These are phyloP conservation scores for Belgica antarctica DNA, from an alignment of 2,888 invertebrate species.

Conservation along the genomic window DNA sequence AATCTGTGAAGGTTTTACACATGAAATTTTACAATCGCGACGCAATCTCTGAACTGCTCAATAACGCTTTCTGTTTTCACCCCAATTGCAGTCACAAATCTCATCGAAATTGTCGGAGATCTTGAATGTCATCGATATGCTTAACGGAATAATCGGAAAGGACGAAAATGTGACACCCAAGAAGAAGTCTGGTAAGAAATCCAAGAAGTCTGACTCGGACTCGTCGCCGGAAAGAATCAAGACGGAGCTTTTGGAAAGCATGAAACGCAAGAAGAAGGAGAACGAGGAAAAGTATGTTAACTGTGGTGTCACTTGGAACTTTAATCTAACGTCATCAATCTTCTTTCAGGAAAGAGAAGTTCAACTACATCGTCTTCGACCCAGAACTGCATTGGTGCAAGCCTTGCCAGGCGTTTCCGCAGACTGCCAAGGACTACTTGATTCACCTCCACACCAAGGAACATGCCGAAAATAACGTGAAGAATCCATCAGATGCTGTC, in stretches of 20 bases:
- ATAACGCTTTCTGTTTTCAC: neutral
- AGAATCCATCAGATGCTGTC: conserved; percentile 48
- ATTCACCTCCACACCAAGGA: conserved; percentile 77
- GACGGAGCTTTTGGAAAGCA: conserved; percentile 53
- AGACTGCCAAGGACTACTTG: conserved; percentile 80
- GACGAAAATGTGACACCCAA: conserved; percentile 51
- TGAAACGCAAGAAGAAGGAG: conserved; percentile 48
- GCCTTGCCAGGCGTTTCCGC: conserved; percentile 80
- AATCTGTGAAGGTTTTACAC: conserved; percentile 44
- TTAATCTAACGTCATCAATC: neutral
- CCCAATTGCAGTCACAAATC: conserved; percentile 51
- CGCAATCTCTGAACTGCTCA: neutral
- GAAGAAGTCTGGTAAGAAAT: conserved; percentile 43
- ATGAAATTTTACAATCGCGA: conserved; percentile 35
- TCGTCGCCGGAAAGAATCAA: conserved; percentile 54
- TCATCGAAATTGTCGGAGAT: conserved; percentile 64
- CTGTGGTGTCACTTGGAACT: conserved; percentile 16
- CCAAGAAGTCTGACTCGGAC: conserved; percentile 45
- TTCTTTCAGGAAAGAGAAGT: conserved; percentile 56
- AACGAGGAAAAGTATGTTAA: conserved; percentile 24
- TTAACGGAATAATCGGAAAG: conserved; percentile 79
- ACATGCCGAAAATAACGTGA: conserved; percentile 59
- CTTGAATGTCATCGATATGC: conserved; percentile 83
- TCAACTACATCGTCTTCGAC: conserved; percentile 82
- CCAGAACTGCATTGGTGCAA: conserved; percentile 90